These are phyloP conservation scores for Cataglyphis rosenhaueri DNA, from an alignment of 2,888 invertebrate species.

Conservation along the genomic window DNA sequence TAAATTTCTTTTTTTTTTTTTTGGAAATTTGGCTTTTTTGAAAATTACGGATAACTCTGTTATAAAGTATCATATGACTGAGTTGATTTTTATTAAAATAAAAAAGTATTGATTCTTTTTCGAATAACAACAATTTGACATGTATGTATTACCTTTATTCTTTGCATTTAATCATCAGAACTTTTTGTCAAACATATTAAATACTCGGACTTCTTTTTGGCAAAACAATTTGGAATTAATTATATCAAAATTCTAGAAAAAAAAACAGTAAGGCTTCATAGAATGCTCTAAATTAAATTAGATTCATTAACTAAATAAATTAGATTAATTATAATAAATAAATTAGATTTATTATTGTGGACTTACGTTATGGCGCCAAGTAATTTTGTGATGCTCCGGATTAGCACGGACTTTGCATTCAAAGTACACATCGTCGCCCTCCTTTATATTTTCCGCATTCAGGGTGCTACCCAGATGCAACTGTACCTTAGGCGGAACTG, in stretches of 20 bases:
- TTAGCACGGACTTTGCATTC: conserved; percentile 92
- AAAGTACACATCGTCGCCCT: conserved; percentile 93
- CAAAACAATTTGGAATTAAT: neutral
- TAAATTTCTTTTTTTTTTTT: neutral
- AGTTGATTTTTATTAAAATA: conserved; percentile 27
- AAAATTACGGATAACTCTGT: neutral
- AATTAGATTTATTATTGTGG: conserved; percentile 53
- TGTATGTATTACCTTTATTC: neutral
- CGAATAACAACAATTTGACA: conserved; percentile 14
- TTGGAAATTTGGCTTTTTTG: neutral
- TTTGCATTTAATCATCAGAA: neutral
- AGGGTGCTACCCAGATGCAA: conserved; percentile 91
- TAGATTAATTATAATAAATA: neutral
- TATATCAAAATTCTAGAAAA: conserved; percentile 11
- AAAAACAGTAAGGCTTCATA: neutral
- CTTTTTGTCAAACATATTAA: neutral
- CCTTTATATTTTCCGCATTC: conserved; percentile 92
- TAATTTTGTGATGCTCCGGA: conserved; percentile 91
- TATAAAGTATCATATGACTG: conserved; percentile 4
- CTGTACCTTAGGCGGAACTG: conserved; percentile 91
- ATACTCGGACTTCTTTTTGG: neutral
- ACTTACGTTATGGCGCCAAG: conserved; percentile 92
- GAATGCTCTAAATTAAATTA: conserved; percentile 12
- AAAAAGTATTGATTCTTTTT: conserved; percentile 6
- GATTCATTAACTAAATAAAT: no score